Conservation (phyloP, 2,113 vertebrate genomes). For the Sorex araneus region DNA sequence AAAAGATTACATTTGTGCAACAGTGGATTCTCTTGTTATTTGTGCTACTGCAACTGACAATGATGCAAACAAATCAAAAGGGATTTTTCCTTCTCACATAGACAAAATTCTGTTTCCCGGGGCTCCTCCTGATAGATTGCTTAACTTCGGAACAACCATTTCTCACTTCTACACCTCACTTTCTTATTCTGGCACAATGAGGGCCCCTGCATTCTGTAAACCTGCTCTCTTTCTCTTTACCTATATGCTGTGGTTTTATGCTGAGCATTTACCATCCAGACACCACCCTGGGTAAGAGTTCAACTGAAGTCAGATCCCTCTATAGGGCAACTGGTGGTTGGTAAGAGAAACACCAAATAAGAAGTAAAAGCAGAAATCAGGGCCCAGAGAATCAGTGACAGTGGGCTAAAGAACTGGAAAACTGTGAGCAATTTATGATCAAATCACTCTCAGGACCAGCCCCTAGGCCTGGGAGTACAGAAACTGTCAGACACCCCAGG, state of each 20-base stretch:
- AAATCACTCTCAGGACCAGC: too few relatives aligned
- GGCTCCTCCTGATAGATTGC: neutral
- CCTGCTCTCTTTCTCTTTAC: neutral
- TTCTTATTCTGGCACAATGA: neutral
- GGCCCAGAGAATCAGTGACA: neutral
- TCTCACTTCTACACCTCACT: neutral
- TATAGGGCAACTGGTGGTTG: neutral
- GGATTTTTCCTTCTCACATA: neutral
- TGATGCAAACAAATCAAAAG: constrained; percentile 13
- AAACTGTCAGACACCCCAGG: neutral
- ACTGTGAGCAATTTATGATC: neutral
- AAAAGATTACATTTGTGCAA: constrained; percentile 9
- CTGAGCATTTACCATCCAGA: neutral
- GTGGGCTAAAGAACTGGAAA: constrained; percentile 8
- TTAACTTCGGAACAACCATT: neutral
- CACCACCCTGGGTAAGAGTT: neutral
- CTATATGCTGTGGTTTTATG: neutral
- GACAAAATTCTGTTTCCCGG: constrained; percentile 19
- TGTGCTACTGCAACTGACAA: neutral
- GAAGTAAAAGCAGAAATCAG: neutral
- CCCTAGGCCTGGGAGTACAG: neutral
- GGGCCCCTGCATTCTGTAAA: neutral
- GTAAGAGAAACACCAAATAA: neutral
- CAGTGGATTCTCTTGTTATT: neutral
- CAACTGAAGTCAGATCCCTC: neutral